phyloP scores from a whole-genome alignment of 53 echinoderm and acorn worm species.

The Apostichopus leukothele region DNA sequence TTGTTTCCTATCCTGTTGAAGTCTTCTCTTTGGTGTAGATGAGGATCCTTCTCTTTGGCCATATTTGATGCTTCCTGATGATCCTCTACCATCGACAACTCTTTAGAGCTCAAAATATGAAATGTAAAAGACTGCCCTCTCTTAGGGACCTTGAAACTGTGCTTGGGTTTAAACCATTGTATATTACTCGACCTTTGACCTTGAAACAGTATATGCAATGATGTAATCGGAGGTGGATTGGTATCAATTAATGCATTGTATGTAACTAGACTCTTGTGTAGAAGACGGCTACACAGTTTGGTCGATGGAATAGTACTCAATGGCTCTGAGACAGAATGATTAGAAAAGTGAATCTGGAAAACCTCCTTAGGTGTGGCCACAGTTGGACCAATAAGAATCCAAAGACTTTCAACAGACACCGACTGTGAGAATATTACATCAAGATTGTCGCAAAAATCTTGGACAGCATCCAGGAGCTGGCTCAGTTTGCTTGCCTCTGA shows the following conservation, averaged over 20 bases:
- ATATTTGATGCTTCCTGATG: background rate
- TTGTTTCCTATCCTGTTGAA: background rate
- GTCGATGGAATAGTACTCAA: conserved; percentile 20
- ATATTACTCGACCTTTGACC: conserved; percentile 68
- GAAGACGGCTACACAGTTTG: conserved; percentile 65
- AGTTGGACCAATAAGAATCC: conserved; percentile 82
- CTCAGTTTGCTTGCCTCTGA: conserved; percentile 19
- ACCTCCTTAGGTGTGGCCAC: conserved; percentile 84
- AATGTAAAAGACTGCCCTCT: conserved; percentile 72
- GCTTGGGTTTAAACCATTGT: conserved; percentile 82
- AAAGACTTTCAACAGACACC: conserved; percentile 40
- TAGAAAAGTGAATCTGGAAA: conserved; percentile 68
- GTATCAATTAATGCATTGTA: conserved; percentile 62
- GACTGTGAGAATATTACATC: conserved; percentile 63
- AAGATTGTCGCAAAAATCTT: conserved; percentile 72
- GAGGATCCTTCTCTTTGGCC: background rate
- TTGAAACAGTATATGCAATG: conserved; percentile 64
- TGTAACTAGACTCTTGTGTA: conserved; percentile 73
- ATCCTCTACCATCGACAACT: conserved; percentile 45
- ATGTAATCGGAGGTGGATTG: conserved; percentile 68
- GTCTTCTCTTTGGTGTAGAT: background rate
- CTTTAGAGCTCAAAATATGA: conserved; percentile 42
- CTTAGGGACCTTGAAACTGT: conserved; percentile 67
- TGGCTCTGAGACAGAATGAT: background rate
- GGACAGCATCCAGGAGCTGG: conserved; percentile 50